A percentile compares a stretch with the other conserved stretches of the same genome.
Conservation (phyloP, 1,140 invertebrate species). For the Trichomalopsis sarcophagae region DNA sequence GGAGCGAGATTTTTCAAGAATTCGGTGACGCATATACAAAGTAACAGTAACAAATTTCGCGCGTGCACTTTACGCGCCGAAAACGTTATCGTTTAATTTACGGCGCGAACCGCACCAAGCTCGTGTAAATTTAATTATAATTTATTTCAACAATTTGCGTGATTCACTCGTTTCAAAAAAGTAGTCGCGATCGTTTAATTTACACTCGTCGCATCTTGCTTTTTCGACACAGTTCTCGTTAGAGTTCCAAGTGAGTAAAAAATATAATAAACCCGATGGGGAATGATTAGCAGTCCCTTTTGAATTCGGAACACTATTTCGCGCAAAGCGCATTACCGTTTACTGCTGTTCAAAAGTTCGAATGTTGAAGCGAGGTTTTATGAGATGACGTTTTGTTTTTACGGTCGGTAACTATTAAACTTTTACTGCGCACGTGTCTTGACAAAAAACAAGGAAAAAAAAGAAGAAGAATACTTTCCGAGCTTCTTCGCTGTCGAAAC, state of each 20-base stretch:
- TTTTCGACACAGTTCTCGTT: neutral
- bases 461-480: neutral
- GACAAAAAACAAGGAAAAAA: neutral
- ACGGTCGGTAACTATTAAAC: conserved; percentile 19
- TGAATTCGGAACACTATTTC: conserved; percentile 31
- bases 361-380: conserved; percentile 18
- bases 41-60: neutral
- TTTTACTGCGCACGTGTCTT: conserved; percentile 12
- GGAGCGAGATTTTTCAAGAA: neutral
- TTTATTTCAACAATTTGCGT: neutral
- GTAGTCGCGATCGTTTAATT: neutral
- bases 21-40: neutral
- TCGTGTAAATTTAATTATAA: neutral
- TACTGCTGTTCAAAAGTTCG: conserved; percentile 26
- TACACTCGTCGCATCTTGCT: neutral
- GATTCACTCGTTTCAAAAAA: neutral
- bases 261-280: neutral
- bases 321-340: conserved; percentile 14
- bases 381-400: conserved; percentile 30
- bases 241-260: neutral
- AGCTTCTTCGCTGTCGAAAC: neutral
- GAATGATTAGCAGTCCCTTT: neutral
- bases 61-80: neutral
- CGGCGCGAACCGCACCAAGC: neutral
- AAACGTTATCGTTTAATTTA: neutral